These are phyloP conservation scores for Leptura quadrifasciata DNA, from an alignment of 2,888 invertebrate genomes.

Conservation along the genomic window DNA sequence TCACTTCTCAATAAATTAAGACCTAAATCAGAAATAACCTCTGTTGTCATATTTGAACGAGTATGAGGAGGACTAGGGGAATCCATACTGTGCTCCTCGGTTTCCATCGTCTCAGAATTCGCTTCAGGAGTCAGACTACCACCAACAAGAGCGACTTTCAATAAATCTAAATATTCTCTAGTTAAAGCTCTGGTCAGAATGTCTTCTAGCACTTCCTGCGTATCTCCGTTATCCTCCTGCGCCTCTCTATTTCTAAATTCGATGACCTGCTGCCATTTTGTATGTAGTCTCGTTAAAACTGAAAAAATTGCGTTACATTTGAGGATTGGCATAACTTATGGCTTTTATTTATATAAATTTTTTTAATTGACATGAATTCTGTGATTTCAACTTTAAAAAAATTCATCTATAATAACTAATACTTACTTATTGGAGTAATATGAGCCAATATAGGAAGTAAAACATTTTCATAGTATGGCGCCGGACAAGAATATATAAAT, in stretches of 20 bases:
- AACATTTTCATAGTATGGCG: slow-evolving; percentile 85
- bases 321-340: too few relatives aligned
- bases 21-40: slow-evolving; percentile 89
- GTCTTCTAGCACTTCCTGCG: slow-evolving; percentile 90
- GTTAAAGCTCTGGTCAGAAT: slow-evolving; percentile 90
- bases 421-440: slow-evolving; percentile 87
- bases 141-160: slow-evolving; percentile 85
- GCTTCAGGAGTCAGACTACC: slow-evolving; percentile 77
- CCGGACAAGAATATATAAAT: slow-evolving; percentile 90
- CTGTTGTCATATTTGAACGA: slow-evolving; percentile 76
- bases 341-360: too few relatives aligned
- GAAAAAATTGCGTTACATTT: slow-evolving; percentile 53
- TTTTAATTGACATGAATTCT: too few relatives aligned
- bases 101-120: slow-evolving; percentile 78
- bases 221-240: slow-evolving; percentile 85
- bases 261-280: slow-evolving; percentile 88
- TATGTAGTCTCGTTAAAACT: slow-evolving; percentile 83
- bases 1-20: slow-evolving; percentile 80
- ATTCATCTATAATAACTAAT: slow-evolving; percentile 4
- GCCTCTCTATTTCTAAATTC: slow-evolving; percentile 86
- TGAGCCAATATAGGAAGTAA: slow-evolving; percentile 87
- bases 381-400: too few relatives aligned
- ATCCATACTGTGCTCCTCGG: slow-evolving; percentile 83
- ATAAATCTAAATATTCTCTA: slow-evolving; percentile 90
- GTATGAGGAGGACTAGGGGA: slow-evolving; percentile 77